These are phyloP conservation scores for Asobara japonica DNA, from an alignment of 1,140 invertebrate genomes.

Conservation along the genomic window DNA sequence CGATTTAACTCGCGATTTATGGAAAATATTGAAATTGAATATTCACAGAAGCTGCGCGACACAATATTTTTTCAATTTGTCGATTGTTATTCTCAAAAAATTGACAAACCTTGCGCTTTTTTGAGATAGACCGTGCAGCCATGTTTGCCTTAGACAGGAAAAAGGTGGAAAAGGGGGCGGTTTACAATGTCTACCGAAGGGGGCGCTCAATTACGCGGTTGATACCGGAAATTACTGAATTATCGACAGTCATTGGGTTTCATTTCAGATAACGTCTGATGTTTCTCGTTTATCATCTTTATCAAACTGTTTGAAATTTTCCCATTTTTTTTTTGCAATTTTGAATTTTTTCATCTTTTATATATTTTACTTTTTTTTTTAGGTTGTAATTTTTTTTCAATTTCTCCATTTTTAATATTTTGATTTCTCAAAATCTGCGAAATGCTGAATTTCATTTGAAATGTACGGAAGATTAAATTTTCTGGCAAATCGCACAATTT, in stretches of 20 bases:
- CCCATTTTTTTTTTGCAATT: no score
- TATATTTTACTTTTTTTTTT: no score
- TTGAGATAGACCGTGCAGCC: conserved; percentile 60
- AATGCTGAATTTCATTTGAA: no score
- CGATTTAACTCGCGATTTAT: conserved; percentile 3
- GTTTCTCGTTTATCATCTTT: no score
- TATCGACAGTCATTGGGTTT: neutral
- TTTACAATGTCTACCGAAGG: neutral
- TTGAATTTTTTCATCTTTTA: no score
- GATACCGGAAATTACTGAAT: neutral
- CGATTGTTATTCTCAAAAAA: conserved; percentile 23
- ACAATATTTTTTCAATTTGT: conserved; percentile 46
- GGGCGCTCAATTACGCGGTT: neutral
- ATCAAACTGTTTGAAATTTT: no score
- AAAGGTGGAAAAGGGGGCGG: conserved; percentile 35
- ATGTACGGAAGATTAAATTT: no score
- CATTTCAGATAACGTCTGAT: no score
- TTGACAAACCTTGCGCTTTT: conserved; percentile 61
- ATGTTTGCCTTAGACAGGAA: conserved; percentile 45
- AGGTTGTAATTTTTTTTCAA: no score
- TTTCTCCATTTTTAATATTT: no score
- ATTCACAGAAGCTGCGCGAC: neutral
- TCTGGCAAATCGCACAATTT: no score
- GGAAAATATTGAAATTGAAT: conserved; percentile 38
- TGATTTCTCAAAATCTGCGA: no score